Evolutionary conservation across 2,113 vertebrate genomes (phyloP).

Genomic region (Pseudorectes ferrugineus): DNA sequence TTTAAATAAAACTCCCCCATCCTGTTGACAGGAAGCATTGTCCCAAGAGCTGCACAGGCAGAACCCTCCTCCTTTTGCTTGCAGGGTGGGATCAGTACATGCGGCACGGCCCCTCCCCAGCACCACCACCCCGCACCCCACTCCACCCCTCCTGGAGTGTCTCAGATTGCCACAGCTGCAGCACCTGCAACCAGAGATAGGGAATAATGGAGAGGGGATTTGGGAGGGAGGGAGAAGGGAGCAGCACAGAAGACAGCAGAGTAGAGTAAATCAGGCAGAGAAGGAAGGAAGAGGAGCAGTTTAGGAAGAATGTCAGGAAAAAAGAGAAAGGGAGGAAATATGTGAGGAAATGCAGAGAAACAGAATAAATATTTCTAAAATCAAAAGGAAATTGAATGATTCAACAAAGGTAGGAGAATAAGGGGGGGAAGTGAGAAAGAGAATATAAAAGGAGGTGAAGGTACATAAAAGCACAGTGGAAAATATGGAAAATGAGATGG

Average conservation of each 20-base stretch:
- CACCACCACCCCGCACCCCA: neutral
- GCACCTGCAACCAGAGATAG: neutral
- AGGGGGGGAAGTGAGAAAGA: neutral
- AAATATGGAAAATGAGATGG: neutral
- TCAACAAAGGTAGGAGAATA: neutral
- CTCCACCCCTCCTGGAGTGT: neutral
- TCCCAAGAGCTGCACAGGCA: neutral
- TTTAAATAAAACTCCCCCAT: conserved; percentile 40
- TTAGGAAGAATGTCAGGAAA: neutral
- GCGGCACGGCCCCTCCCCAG: neutral
- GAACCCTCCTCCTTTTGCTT: neutral
- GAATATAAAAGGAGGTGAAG: neutral
- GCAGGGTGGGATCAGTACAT: neutral
- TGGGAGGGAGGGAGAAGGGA: neutral
- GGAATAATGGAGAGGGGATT: neutral
- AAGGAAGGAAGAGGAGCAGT: neutral
- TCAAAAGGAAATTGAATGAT: neutral
- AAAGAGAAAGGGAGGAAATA: neutral
- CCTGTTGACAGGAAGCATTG: conserved; percentile 43
- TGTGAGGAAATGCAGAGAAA: neutral
- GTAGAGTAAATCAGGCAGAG: neutral
- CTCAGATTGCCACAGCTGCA: conserved; percentile 15
- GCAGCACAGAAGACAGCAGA: neutral
- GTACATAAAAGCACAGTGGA: neutral
- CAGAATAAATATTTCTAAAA: neutral